A percentile compares a stretch with the other conserved stretches of the same genome.
phyloP scores from a whole-genome alignment of 30 jellyfish, hydroid and myxozoan genomes.

The Pelagia noctiluca region DNA sequence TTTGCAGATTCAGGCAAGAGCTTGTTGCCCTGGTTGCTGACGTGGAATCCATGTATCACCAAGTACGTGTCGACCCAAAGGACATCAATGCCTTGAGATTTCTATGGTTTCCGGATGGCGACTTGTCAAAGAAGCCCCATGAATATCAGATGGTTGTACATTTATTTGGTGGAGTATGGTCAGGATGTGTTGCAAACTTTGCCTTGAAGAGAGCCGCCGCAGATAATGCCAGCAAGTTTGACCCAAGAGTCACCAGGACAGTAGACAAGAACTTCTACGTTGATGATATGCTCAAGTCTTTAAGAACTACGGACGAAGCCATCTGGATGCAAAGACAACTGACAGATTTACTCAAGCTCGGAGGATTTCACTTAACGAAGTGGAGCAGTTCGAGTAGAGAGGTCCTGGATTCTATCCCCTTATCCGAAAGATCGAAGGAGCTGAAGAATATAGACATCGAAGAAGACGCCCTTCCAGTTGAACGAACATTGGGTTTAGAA shows the following conservation, averaged over 20 bases:
- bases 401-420: slow-evolving; percentile 16
- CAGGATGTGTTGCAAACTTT: slow-evolving; percentile 24
- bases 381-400: slow-evolving; percentile 9
- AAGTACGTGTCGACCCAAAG: slow-evolving; percentile 30
- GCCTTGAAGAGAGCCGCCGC: slow-evolving; percentile 1
- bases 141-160: slow-evolving; percentile 45
- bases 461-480: slow-evolving; percentile 21
- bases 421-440: slow-evolving; percentile 37
- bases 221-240: slow-evolving; percentile 34
- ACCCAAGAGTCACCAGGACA: not conserved
- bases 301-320: not conserved
- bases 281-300: slow-evolving; percentile 45
- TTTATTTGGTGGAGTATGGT: slow-evolving; percentile 26
- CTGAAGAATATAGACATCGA: slow-evolving; percentile 20
- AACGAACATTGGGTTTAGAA: slow-evolving; percentile 50
- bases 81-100: slow-evolving; percentile 43
- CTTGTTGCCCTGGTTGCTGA: slow-evolving; percentile 35
- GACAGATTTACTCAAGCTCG: slow-evolving; percentile 24
- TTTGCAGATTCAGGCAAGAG: slow-evolving; percentile 32
- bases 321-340: slow-evolving; percentile 34
- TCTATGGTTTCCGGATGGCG: slow-evolving; percentile 46
- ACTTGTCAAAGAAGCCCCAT: not conserved
- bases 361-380: slow-evolving; percentile 46
- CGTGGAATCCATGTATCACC: slow-evolving; percentile 48
- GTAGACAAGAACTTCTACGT: slow-evolving; percentile 50